Base-by-base conservation (phyloP, 2,888 invertebrate species). In the Netelia virgata region DNA sequence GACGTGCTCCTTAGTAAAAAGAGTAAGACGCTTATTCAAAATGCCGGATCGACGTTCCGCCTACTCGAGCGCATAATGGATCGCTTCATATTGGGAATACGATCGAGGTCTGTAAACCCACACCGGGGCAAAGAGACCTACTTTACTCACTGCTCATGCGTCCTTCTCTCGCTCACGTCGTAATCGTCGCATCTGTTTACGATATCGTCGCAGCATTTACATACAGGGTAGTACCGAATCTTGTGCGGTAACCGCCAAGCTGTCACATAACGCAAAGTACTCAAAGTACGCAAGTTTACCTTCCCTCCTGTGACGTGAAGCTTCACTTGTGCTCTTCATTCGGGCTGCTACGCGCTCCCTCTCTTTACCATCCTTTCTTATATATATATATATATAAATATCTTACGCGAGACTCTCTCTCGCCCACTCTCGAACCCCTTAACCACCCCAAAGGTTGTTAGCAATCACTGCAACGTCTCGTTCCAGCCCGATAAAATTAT, bases 401-500 rank as follows among this genome's bases (percentile, higher is more conserved):
- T 28, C 63, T 50, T 28, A n/a, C 6, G 36, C 36, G 36, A 36
- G 36, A 6, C 6, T 64, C 23, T 36, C 47, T 50, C 69, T 63
- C 41, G 14, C 20, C 43, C n/a, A 18, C 18, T 72, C 59, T 76
- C 18, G 68, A 69, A 61, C 16, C 68, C 69, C 63, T 63, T 77
- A 47, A 73, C 64, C 57, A 80, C 55, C 47, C 57, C 57, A 28
- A 66, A 50, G 47, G 69, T 84, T 81, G 64, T 84, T 81, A 77
- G 83, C 84, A 82, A 85, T 85, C 83, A 85, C 76, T 83, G 82
- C 84, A 80, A 80, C 64, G 80, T 80, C 77, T 84, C 78, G 69
- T 83, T 82, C 69, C 83, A 72, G 75, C 77, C 69, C 86, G 84
- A 90, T 89, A 85, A 89, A 89, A 90, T 90, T 88, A 90, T 87